Evolutionary conservation across 1,140 invertebrate species (phyloP), one percentile per base, ranked within the genome.

Genomic region (Leptinotarsa lineolata): DNA sequence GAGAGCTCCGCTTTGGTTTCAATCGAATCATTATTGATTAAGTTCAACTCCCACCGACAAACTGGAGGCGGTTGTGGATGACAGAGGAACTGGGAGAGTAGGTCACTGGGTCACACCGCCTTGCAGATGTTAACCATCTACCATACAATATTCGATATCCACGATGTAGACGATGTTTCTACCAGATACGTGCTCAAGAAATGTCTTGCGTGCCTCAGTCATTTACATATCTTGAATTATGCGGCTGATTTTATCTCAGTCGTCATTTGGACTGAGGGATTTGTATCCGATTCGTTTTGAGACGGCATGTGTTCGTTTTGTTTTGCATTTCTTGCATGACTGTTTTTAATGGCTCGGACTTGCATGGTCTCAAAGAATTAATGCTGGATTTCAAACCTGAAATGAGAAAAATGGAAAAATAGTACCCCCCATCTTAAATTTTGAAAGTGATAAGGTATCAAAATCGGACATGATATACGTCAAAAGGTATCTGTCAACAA

Each of bases 81-180:
- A 66, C 75, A 68, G 76, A 79, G 76, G 80, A 82, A 80, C 80
- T 82, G 80, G 81, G 80, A 75, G 80, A 82, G 75, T 82, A 73
- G 81, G 81, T 82, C 78, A 82, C 74, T 82, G 76, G 81, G 80
- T 78, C 80, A 77, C 64, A 74, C 74, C 81, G 81, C 80, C 80
- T 81, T 75, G 77, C 81, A 80, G 81, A 80, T 82, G 81, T 81
- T 63, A 63, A 63, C 61, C 61, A 63, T 63, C 61, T 30, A 13
- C 30, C 30, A 39, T 39, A 39, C 30, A 39, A 39, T 63, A 63
- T 21, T 30, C 61, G 48, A 54, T 54, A 54, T 54, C 48, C 48
- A 54, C 48, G 48, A 54, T 54, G 48, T 13, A 54, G 48, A 54
- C 48, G 48, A 54, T 54, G 48, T 54, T 54, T 54, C 48, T 54